Conservation (phyloP, 2,113 vertebrate genomes). For the Naja naja region DNA sequence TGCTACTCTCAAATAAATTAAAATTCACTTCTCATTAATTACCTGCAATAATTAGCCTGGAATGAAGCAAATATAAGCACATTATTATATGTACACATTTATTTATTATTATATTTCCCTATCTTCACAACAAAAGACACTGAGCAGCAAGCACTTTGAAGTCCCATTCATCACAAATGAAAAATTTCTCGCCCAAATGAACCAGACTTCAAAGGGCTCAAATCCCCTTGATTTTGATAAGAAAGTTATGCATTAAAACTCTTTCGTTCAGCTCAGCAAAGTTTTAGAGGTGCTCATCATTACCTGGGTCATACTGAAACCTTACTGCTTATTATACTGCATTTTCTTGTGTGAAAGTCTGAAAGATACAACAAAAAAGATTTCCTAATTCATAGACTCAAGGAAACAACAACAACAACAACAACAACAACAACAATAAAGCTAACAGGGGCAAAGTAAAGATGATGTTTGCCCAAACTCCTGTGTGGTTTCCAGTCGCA, state of each 20-base stretch:
- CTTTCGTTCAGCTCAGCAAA: background rate
- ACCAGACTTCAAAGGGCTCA: background rate
- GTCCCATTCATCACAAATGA: background rate
- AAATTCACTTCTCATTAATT: background rate
- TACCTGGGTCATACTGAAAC: background rate
- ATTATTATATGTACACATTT: background rate
- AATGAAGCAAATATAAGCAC: background rate
- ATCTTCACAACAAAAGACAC: background rate
- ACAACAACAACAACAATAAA: no score
- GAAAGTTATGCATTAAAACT: background rate
- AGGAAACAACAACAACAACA: no score
- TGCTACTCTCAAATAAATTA: background rate
- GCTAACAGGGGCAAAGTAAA: no score
- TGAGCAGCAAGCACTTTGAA: background rate
- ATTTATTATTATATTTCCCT: background rate
- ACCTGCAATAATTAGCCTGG: background rate
- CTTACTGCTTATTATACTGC: background rate
- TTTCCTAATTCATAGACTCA: background rate
- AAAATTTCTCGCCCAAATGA: background rate
- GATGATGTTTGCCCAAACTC: background rate
- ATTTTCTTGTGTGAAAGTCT: background rate
- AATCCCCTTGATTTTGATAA: background rate
- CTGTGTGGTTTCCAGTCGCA: background rate
- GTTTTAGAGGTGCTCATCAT: background rate
- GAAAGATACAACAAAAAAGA: background rate